Conservation (phyloP, 2,113 vertebrate species). For the Oriolus oriolus region DNA sequence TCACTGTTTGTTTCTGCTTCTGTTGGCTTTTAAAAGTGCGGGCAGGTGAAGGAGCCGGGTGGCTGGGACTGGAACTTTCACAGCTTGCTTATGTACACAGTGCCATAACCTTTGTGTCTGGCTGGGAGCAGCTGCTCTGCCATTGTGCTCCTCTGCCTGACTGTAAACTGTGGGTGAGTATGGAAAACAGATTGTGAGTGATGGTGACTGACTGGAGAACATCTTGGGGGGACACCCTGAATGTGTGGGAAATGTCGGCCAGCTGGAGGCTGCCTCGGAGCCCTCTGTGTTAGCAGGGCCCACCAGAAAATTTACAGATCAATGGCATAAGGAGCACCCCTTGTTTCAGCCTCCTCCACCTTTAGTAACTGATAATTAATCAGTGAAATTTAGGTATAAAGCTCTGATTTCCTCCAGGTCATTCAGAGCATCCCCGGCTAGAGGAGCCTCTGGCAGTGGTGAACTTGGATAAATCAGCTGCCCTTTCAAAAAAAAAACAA, state of each 20-base stretch:
- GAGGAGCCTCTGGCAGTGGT: background rate
- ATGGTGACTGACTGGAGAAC: conserved; percentile 58
- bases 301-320: background rate
- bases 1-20: conserved; percentile 70
- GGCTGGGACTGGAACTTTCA: conserved; percentile 67
- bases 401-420: background rate
- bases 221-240: conserved; percentile 43
- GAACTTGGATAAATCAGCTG: background rate
- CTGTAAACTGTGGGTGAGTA: conserved; percentile 62
- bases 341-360: background rate
- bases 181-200: conserved; percentile 60
- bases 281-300: background rate
- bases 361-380: background rate
- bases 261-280: conserved; percentile 35
- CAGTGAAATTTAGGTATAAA: background rate
- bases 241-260: conserved; percentile 63
- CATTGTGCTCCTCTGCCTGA: conserved; percentile 59
- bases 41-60: conserved; percentile 55
- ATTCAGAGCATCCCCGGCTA: background rate
- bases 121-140: conserved; percentile 68
- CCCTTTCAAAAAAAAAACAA: too few species aligned
- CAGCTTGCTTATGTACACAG: conserved; percentile 71
- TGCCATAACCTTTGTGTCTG: conserved; percentile 66
- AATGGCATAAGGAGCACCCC: background rate
- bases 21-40: conserved; percentile 68